These are phyloP conservation scores for Sceloporus undulatus DNA, from an alignment of 2,113 vertebrate species.

Conservation along the genomic window DNA sequence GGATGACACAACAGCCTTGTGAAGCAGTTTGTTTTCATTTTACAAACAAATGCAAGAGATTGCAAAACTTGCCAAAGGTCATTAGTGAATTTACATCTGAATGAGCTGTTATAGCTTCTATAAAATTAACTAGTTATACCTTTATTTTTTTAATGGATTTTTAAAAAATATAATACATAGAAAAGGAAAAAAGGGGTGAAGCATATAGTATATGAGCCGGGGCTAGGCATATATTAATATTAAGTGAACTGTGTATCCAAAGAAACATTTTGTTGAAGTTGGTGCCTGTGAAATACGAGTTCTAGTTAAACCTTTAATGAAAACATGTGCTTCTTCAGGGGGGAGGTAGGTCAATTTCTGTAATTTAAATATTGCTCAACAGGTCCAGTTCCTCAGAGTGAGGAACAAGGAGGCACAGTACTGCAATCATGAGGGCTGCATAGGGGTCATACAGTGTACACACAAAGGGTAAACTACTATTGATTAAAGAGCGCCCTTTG, in stretches of 20 bases:
- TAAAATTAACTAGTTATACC: constrained; percentile 75
- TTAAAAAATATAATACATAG: too few relatives aligned
- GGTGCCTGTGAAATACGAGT: too few relatives aligned
- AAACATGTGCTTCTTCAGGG: constrained; percentile 51
- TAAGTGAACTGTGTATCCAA: too few relatives aligned
- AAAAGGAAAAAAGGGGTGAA: too few relatives aligned
- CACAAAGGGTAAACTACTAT: background rate
- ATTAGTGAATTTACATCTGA: background rate
- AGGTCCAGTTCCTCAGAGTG: background rate
- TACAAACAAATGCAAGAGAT: too few relatives aligned
- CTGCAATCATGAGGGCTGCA: background rate
- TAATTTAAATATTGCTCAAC: constrained; percentile 60
- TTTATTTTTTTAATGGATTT: constrained; percentile 39
- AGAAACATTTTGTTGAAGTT: too few relatives aligned
- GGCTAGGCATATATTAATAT: too few relatives aligned
- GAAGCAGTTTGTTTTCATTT: background rate
- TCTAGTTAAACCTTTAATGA: constrained; percentile 35
- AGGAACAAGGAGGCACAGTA: constrained; percentile 21
- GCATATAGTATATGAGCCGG: too few relatives aligned
- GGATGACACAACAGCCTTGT: background rate
- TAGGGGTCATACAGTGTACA: background rate
- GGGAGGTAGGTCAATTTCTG: constrained; percentile 65
- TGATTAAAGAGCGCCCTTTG: constrained; percentile 12
- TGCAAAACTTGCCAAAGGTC: background rate
- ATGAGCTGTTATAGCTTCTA: constrained; percentile 7